Conservation (phyloP, 2,888 invertebrate genomes). For the Sphinx pinastri region DNA sequence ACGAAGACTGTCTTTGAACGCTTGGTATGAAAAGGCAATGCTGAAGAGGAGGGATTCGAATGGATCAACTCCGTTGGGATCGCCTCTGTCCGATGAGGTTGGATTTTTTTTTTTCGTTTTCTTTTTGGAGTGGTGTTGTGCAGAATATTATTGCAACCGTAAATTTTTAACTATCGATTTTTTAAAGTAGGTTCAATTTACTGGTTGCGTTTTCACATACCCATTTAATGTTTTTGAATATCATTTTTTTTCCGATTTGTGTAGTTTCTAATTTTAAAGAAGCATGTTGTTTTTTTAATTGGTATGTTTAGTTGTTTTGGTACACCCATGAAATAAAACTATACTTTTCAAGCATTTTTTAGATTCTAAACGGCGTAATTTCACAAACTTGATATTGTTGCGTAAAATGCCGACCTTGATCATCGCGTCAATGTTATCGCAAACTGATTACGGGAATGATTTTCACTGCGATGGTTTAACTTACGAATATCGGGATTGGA, state of each 20-base stretch:
- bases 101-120: constrained; percentile 30
- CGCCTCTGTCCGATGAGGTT: constrained; percentile 57
- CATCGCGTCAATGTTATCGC: constrained; percentile 68
- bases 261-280: no score
- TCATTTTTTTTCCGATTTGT: no score
- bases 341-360: background rate
- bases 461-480: constrained; percentile 39
- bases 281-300: no score
- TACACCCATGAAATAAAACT: no score
- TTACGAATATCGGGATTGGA: constrained; percentile 4
- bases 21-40: constrained; percentile 59
- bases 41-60: constrained; percentile 56
- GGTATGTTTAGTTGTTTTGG: no score
- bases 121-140: background rate
- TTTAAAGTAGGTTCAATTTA: no score
- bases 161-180: no score
- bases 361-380: constrained; percentile 1
- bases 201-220: no score
- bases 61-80: constrained; percentile 41
- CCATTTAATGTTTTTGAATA: no score
- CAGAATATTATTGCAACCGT: no score
- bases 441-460: constrained; percentile 63
- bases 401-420: constrained; percentile 67
- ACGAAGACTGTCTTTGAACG: constrained; percentile 59
- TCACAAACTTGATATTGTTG: constrained; percentile 46